Base-by-base conservation (phyloP, 2,797 vertebrate genomes). In the Remorina albescens region DNA sequence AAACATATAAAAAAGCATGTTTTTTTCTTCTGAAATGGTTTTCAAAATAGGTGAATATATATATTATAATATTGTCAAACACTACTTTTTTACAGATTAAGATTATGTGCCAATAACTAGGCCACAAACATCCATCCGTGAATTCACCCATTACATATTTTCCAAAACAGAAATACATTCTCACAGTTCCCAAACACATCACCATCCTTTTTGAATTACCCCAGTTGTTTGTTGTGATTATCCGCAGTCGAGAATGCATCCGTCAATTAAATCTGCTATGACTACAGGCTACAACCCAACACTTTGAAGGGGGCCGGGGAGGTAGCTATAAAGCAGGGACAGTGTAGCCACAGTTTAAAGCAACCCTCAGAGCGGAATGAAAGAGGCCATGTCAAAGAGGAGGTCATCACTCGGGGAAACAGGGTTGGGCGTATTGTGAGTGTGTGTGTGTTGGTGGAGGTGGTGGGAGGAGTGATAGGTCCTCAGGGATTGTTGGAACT, bases 331-430 rank as follows among this genome's bases (percentile, higher is more conserved):
- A 90, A 92, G 56, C 62, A 71, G 76, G 57, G 78, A 84, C 63
- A 81, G 72, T 70, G 66, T 54, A 63, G 78, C 71, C 86, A 30
- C 63, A 59, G 84, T 88, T 91, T 88, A 89, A 92, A 91, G 64
- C 59, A 74, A 76, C 71, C 84, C 72, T 82, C 62, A 51, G 83
- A 89, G 87, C 71, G 79, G 86, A 93, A 92, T 88, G 90, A 93
- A 92, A 91, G 89, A 78, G 83, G 69, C 87, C 83, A 69, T 87
- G 89, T 87, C 85, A 86, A 67, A 75, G 88, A 88, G 83, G 88
- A 87, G 90, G 91, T 91, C 92, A 91, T 88, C 86, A 49, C 85
- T 89, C 71, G 42, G 89, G 86, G 81, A 89, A 82, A 90, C 79
- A 19, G 74, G 80, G 57, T 53, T 61, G 62, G 65, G 76, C 77